Evolutionary conservation across 2,888 invertebrate genomes (phyloP).

Genomic region (Drosophila nr. fundita): DNA sequence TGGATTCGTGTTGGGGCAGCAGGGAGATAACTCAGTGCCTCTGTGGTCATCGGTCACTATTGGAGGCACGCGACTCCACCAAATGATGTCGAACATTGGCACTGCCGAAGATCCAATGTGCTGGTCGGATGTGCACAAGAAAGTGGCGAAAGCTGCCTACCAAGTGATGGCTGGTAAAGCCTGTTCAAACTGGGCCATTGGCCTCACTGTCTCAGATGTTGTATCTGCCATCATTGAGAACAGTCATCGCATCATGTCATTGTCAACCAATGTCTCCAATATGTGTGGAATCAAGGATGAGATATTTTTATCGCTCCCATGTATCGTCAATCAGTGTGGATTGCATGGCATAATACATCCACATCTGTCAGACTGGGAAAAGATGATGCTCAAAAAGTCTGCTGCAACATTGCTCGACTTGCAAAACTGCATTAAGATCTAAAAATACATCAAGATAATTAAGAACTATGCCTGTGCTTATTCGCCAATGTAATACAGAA

Average conservation of each 20-base stretch:
- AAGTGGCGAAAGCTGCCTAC: conserved; percentile 92
- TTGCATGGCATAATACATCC: conserved; percentile 89
- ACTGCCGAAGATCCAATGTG: conserved; percentile 89
- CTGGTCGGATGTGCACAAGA: conserved; percentile 90
- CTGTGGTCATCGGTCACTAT: conserved; percentile 96
- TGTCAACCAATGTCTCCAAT: conserved; percentile 88
- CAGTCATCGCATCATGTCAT: conserved; percentile 89
- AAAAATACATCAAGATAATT: background rate
- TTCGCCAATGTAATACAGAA: background rate
- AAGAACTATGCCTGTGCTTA: background rate
- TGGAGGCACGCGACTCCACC: conserved; percentile 91
- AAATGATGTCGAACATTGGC: conserved; percentile 90
- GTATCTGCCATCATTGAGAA: conserved; percentile 89
- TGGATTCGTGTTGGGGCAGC: conserved; percentile 95
- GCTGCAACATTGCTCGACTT: conserved; percentile 86
- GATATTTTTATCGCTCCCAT: conserved; percentile 93
- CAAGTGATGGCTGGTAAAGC: conserved; percentile 92
- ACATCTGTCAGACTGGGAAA: conserved; percentile 88
- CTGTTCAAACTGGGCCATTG: conserved; percentile 94
- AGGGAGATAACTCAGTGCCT: conserved; percentile 93
- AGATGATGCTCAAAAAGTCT: conserved; percentile 87
- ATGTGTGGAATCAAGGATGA: conserved; percentile 90
- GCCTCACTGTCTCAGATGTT: conserved; percentile 89
- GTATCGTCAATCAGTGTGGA: conserved; percentile 89
- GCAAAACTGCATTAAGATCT: conserved; percentile 44